Evolutionary conservation across 2,113 vertebrate species (phyloP).

Genomic region (Paracanthobrama guichenoti): DNA sequence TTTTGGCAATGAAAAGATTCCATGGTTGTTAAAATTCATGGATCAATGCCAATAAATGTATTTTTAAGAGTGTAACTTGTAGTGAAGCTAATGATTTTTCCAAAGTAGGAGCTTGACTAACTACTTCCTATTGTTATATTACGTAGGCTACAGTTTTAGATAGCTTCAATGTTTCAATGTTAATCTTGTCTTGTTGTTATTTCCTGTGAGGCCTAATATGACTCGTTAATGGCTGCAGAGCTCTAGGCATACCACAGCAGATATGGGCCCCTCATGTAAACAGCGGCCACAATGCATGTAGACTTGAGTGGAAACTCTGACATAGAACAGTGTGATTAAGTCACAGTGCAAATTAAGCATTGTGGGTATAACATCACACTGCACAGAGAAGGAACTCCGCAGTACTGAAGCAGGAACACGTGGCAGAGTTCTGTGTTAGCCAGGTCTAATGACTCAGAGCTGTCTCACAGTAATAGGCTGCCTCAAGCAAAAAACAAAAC

Average conservation of each 20-base stretch:
- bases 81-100: too few species aligned
- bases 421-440: slow-evolving; percentile 36
- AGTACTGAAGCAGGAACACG: slow-evolving; percentile 20
- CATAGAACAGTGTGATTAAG: slow-evolving; percentile 58
- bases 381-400: slow-evolving; percentile 13
- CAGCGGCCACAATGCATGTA: slow-evolving; percentile 24
- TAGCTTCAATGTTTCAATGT: background rate
- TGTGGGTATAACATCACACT: slow-evolving; percentile 47
- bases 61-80: too few species aligned
- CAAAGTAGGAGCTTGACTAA: too few species aligned
- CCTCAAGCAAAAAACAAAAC: slow-evolving; percentile 15
- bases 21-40: too few species aligned
- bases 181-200: background rate
- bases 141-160: background rate
- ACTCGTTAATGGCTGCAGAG: background rate
- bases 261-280: slow-evolving; percentile 18
- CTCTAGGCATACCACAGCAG: slow-evolving; percentile 19
- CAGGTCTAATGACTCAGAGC: slow-evolving; percentile 36
- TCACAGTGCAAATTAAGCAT: slow-evolving; percentile 61
- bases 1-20: too few species aligned
- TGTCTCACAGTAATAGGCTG: background rate
- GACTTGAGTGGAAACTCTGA: slow-evolving; percentile 64
- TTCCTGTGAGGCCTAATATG: background rate
- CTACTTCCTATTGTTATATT: too few species aligned
- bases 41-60: too few species aligned